Percentiles rank a stretch among this genome's conserved stretches.
phyloP scores from a whole-genome alignment of 2,113 vertebrate genomes.

The Parotia lawesii region DNA sequence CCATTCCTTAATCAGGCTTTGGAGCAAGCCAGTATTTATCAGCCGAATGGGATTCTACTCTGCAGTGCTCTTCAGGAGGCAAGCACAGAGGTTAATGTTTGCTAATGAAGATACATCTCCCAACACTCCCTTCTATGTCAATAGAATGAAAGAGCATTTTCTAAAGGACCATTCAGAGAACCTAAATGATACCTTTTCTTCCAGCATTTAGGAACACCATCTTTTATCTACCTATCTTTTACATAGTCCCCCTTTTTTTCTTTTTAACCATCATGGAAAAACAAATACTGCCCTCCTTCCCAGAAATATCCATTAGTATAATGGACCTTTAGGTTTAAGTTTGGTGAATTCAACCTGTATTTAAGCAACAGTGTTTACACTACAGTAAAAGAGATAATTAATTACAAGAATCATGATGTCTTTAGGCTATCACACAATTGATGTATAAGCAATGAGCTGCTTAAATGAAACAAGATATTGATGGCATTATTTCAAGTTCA shows the following conservation, averaged over 20 bases:
- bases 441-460: neutral
- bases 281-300: neutral
- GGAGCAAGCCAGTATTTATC: neutral
- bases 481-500: neutral
- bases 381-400: neutral
- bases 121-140: neutral
- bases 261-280: neutral
- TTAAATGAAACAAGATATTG: neutral
- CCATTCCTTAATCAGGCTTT: neutral
- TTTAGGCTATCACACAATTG: neutral
- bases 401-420: slow-evolving; percentile 11
- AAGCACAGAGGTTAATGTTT: neutral
- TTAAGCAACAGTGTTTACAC: slow-evolving; percentile 15
- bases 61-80: neutral
- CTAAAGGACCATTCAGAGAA: neutral
- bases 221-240: neutral
- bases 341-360: neutral
- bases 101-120: slow-evolving; percentile 29
- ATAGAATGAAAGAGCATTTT: neutral
- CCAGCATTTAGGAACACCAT: neutral
- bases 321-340: neutral
- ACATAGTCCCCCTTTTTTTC: neutral
- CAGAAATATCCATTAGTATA: neutral
- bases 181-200: neutral
- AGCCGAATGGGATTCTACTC: neutral